Conservation (phyloP, 2,113 vertebrate genomes). For the Capreolus pygargus region DNA sequence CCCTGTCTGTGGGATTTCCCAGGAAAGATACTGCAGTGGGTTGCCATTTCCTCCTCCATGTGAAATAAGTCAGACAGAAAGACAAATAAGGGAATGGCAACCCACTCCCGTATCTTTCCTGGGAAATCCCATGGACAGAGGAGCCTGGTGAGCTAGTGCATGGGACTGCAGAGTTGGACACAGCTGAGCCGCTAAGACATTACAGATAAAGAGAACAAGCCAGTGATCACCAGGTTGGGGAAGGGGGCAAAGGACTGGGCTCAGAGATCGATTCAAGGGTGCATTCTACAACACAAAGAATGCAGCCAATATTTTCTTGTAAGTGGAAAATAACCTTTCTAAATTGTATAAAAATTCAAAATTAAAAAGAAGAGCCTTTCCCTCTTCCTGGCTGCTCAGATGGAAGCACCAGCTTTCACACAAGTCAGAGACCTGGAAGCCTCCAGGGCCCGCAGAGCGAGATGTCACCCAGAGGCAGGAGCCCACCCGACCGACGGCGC, state of each 20-base stretch:
- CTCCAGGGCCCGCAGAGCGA: background rate
- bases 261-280: background rate
- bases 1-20: background rate
- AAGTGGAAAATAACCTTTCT: background rate
- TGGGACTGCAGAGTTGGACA: background rate
- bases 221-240: background rate
- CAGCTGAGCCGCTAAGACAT: background rate
- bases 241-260: background rate
- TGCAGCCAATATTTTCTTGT: background rate
- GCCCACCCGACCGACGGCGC: background rate
- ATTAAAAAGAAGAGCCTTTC: background rate
- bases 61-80: background rate
- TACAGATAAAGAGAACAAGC: background rate
- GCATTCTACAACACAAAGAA: background rate
- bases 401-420: background rate
- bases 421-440: background rate
- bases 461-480: slow-evolving; percentile 10
- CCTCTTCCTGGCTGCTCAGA: background rate
- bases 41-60: background rate
- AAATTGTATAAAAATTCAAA: background rate
- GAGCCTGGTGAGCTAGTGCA: background rate
- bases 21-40: background rate
- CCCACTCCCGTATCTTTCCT: background rate
- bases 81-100: background rate
- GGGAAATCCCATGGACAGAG: background rate